Conservation (phyloP, 1,140 invertebrate genomes). For the Drosophila varians region DNA sequence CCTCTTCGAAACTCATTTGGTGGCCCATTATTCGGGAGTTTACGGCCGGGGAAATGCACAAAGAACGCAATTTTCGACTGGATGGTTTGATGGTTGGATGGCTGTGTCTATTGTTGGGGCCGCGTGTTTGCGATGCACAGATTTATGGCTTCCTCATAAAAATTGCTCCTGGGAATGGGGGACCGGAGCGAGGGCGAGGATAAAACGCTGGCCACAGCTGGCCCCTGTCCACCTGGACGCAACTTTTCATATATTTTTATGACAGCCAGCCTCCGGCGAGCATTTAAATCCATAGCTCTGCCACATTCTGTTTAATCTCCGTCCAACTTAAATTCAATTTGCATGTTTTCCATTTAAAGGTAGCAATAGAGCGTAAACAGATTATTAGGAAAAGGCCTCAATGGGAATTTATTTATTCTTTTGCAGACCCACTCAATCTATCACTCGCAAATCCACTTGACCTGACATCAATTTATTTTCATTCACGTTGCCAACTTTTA, state of each 20-base stretch:
- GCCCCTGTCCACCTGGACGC: slow-evolving; percentile 19
- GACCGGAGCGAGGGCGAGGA: not conserved
- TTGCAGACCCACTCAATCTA: slow-evolving; percentile 12
- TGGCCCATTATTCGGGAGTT: slow-evolving; percentile 62
- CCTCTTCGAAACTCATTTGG: slow-evolving; percentile 58
- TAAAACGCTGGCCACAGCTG: slow-evolving; percentile 13
- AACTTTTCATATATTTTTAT: slow-evolving; percentile 36
- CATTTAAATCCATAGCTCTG: slow-evolving; percentile 22
- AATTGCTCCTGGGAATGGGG: slow-evolving; percentile 22
- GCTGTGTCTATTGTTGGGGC: slow-evolving; percentile 26
- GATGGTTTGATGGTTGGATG: not conserved
- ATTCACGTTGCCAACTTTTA: slow-evolving; percentile 14
- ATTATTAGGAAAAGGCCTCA: slow-evolving; percentile 19
- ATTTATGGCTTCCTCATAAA: slow-evolving; percentile 58
- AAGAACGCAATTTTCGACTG: slow-evolving; percentile 16
- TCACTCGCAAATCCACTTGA: slow-evolving; percentile 28
- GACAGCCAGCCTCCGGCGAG: slow-evolving; percentile 21
- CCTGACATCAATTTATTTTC: slow-evolving; percentile 23
- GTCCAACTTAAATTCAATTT: slow-evolving; percentile 12
- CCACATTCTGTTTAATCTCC: slow-evolving; percentile 17
- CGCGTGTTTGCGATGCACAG: slow-evolving; percentile 33
- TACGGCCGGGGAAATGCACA: slow-evolving; percentile 61
- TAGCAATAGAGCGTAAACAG: slow-evolving; percentile 13
- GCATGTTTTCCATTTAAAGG: slow-evolving; percentile 8
- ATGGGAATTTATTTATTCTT: slow-evolving; percentile 33